Conservation (phyloP, 1,140 invertebrate genomes). For the Homarus americanus region DNA sequence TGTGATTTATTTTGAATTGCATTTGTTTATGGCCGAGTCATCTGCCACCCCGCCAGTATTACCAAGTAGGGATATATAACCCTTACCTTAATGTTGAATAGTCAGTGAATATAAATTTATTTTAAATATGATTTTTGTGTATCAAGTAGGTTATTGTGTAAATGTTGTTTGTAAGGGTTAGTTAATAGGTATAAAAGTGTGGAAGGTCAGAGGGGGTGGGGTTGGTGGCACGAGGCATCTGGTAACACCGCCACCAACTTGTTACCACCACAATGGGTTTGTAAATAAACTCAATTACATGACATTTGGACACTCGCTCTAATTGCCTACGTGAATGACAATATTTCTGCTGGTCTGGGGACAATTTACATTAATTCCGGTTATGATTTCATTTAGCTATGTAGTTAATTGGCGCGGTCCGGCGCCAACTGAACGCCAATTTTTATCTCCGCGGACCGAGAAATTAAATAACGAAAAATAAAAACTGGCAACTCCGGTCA, state of each 20-base stretch:
- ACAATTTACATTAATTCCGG: conserved; percentile 69
- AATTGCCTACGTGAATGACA: conserved; percentile 65
- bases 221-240: not conserved
- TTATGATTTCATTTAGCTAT: conserved; percentile 67
- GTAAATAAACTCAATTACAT: conserved; percentile 70
- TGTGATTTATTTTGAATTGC: conserved; percentile 28
- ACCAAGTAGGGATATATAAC: not conserved
- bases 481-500: conserved; percentile 59
- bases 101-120: not conserved
- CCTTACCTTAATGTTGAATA: not conserved
- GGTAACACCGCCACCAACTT: conserved; percentile 46
- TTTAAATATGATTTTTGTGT: not conserved
- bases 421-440: conserved; percentile 16
- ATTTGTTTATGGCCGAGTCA: not conserved
- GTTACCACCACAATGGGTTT: conserved; percentile 60
- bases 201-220: too few relatives aligned
- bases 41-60: conserved; percentile 2
- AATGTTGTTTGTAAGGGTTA: too few relatives aligned
- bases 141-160: too few relatives aligned
- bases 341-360: conserved; percentile 61
- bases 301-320: conserved; percentile 55
- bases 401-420: conserved; percentile 58
- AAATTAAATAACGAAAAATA: conserved; percentile 66
- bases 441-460: conserved; percentile 35
- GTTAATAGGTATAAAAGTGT: too few relatives aligned